These are phyloP conservation scores for Ctenopoma multispine DNA, from an alignment of 2,797 vertebrate genomes.

Conservation along the genomic window DNA sequence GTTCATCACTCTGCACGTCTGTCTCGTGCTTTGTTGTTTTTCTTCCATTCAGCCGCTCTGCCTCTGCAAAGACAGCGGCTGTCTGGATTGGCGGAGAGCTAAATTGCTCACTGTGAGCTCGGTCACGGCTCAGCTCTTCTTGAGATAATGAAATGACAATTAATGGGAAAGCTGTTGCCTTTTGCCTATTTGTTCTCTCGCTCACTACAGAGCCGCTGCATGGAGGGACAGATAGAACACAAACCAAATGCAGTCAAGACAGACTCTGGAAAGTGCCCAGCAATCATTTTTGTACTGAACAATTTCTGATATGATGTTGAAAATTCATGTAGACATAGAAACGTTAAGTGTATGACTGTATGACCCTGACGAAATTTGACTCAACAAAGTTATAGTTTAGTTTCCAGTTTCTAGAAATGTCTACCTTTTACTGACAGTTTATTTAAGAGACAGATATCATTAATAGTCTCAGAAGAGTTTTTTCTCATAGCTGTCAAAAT, in stretches of 20 bases:
- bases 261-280: constrained; percentile 36
- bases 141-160: constrained; percentile 88
- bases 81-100: constrained; percentile 78
- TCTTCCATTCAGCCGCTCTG: constrained; percentile 53
- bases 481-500: not conserved
- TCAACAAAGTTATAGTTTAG: not conserved
- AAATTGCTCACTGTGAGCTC: constrained; percentile 84
- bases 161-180: constrained; percentile 84
- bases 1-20: constrained; percentile 5
- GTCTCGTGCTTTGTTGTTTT: constrained; percentile 53
- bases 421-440: not conserved
- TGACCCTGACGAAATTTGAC: not conserved
- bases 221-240: constrained; percentile 47
- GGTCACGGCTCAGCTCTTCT: constrained; percentile 85
- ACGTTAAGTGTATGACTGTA: not conserved
- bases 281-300: constrained; percentile 40
- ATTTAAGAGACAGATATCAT: not conserved
- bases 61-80: constrained; percentile 63
- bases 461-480: not conserved
- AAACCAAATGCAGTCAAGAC: constrained; percentile 41
- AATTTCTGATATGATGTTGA: constrained; percentile 18
- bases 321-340: constrained; percentile 21
- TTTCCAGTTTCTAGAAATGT: constrained; percentile 1
- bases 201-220: constrained; percentile 62
- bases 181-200: constrained; percentile 75